Evolutionary conservation across 2,113 vertebrate species (phyloP), one percentile per base, ranked within the genome.

Genomic region (Mesoclemmys tuberculata): DNA sequence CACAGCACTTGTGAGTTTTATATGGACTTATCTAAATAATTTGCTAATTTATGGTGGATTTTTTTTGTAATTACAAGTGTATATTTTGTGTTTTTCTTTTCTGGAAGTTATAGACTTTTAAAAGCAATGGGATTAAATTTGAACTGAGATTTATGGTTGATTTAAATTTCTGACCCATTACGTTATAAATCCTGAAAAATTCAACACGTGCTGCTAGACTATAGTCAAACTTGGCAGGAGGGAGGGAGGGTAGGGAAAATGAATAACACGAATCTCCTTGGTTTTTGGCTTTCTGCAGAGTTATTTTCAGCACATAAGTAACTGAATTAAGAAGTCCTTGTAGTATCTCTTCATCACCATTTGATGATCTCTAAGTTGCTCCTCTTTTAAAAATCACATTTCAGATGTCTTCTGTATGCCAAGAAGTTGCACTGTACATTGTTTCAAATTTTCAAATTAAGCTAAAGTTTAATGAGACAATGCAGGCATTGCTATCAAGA

Each of bases 391-490:
- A 68, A 68, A n/a, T n/a, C 35, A 19, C 18, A 68, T 21, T 68
- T n/a, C 18, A 38, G 35, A 68, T 8, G 16, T 16, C 14, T 64
- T 31, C 58, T 61, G 64, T 68, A 18, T n/a, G 35, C 18, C 18
- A 38, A 68, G 35, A 68, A 68, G 35, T n/a, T 68, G 22, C 77
- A 35, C 48, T 90, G 11, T 92, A 10, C 3, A 18, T 92, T 49
- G 48, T 29, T 75, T 94, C 91, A 58, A 9, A 21, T 82, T 93
- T 95, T 92, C 80, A 79, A 84, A 54, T 95, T 80, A 88, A 91
- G 52, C 27, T 89, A 68, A 5, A 85, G 2, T 93, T 95, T 92
- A 64, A 44, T 29, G 90, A 35, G 80, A 90, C 88, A 91, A 79
- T 84, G 54, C 48, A 31, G 77, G 81, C 92, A 64, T 64, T 35